Conservation (phyloP, 2,888 invertebrate species). For the Pyrochroa serraticornis region DNA sequence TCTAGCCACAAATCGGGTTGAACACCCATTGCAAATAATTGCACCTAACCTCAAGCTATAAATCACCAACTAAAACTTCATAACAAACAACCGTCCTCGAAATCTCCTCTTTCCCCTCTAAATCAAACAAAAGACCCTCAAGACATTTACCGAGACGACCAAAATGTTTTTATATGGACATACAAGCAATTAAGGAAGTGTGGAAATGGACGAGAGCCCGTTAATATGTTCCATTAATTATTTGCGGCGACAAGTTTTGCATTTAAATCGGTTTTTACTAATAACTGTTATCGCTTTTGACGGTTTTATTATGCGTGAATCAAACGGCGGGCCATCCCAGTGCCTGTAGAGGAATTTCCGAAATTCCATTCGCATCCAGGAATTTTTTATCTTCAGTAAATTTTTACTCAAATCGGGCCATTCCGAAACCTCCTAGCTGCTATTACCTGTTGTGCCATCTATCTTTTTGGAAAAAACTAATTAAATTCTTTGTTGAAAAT, state of each 20-base stretch:
- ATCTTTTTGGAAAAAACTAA: no score
- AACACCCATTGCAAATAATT: no score
- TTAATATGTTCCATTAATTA: slow-evolving; percentile 35
- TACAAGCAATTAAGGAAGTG: slow-evolving; percentile 32
- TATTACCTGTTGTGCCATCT: no score
- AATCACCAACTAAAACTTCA: background rate
- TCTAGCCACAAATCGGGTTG: no score
- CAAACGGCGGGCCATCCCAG: background rate
- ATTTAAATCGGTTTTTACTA: slow-evolving; percentile 31
- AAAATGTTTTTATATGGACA: slow-evolving; percentile 30
- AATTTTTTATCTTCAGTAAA: no score
- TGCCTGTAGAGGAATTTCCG: no score
- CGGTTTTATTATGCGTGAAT: slow-evolving; percentile 22
- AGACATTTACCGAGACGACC: slow-evolving; percentile 18
- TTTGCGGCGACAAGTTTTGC: slow-evolving; percentile 32
- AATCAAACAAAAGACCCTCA: slow-evolving; percentile 9
- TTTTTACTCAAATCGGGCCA: no score
- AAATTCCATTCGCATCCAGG: no score
- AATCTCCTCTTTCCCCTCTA: background rate
- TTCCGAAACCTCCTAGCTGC: no score
- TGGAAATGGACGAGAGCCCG: slow-evolving; percentile 31
- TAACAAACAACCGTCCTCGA: background rate
- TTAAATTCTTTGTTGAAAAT: no score
- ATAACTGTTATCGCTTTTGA: slow-evolving; percentile 20
- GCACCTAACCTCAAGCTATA: background rate